These are phyloP conservation scores for Aleiodes testaceus DNA, from an alignment of 2,888 invertebrate genomes.

Conservation along the genomic window DNA sequence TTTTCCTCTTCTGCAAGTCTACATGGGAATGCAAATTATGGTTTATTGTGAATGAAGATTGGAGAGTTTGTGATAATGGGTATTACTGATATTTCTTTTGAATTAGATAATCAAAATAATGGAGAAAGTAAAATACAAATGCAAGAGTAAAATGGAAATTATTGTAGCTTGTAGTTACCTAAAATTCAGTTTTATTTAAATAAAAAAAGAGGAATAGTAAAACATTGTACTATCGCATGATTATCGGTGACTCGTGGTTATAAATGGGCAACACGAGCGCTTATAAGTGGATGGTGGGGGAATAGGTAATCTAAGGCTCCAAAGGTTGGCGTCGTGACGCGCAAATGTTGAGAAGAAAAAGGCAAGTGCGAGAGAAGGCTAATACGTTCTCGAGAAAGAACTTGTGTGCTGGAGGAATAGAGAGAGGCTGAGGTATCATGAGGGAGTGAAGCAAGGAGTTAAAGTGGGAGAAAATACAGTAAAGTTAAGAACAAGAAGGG, in stretches of 20 bases:
- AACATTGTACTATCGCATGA: slow-evolving; percentile 42
- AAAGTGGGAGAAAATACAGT: slow-evolving; percentile 32
- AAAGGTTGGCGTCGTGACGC: slow-evolving; percentile 58
- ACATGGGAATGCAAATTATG: slow-evolving; percentile 44
- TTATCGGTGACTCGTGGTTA: slow-evolving; percentile 63
- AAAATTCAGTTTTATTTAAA: too few relatives aligned
- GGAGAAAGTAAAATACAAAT: neutral
- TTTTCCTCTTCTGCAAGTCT: slow-evolving; percentile 9
- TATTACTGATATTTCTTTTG: slow-evolving; percentile 20
- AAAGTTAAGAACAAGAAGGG: slow-evolving; percentile 38
- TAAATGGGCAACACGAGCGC: slow-evolving; percentile 72
- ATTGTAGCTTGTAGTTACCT: too few relatives aligned
- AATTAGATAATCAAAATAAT: slow-evolving; percentile 4
- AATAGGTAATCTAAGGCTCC: slow-evolving; percentile 72
- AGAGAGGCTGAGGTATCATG: slow-evolving; percentile 10
- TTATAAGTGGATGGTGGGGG: slow-evolving; percentile 63
- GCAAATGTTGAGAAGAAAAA: slow-evolving; percentile 42
- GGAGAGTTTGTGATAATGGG: slow-evolving; percentile 28
- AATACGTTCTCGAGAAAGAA: neutral
- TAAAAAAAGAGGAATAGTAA: too few relatives aligned
- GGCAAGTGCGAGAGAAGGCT: slow-evolving; percentile 28
- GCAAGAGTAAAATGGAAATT: slow-evolving; percentile 18
- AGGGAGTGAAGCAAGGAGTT: slow-evolving; percentile 37
- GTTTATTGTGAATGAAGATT: slow-evolving; percentile 44
- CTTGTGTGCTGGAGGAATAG: slow-evolving; percentile 6